Evolutionary conservation across 2,797 vertebrate genomes (phyloP), one percentile per base, ranked within the genome.

Genomic region (Thripadectes ignobilis): DNA sequence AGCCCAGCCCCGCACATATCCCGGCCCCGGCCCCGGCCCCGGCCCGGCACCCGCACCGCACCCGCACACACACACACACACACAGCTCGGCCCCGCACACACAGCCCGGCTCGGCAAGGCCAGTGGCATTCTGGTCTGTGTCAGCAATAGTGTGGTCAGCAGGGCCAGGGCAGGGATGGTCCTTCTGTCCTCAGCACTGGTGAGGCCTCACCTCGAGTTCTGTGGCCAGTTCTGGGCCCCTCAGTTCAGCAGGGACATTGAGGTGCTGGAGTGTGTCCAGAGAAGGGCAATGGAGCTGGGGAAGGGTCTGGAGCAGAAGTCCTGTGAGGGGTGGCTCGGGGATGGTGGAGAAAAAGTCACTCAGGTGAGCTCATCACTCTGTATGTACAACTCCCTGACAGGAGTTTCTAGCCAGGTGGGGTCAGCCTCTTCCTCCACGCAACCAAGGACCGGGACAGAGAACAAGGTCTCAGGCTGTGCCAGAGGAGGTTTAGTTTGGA

Each of bases 351-450:
- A 34, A 34, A 39, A 46, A 22, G 12, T 52, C 12, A 8, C 29
- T 32, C 32, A 5, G 12, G 12, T 6, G 14, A 27, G 12, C 1
- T 54, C 20, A 15, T 1, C 5, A 0, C 9, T 21, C 7, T 41
- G 14, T 11, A 2, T 41, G 14, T 11, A 2, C 18, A 14, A 6
- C 4, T 20, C 5, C 23, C 13, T 21, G 11, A 20, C 7, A 39
- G 38, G 19, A 78, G 10, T 12, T 0, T 27, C 4, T 6, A 9
- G 10, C 21, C 68, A 7, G 30, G 14, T 7, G 17, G 14, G 14
- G 2, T 27, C 7, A 4, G 46, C 4, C 26, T 46, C 61, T 45
- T 15, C 68, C 30, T 10, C 19, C 21, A 34, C 7, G 20, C 21
- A 80, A 1, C 16, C 14, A 34, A 11, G 14, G 24, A 22, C 21